These are phyloP conservation scores for Malacoraja senta DNA, from an alignment of 2,797 vertebrate genomes.

Conservation along the genomic window DNA sequence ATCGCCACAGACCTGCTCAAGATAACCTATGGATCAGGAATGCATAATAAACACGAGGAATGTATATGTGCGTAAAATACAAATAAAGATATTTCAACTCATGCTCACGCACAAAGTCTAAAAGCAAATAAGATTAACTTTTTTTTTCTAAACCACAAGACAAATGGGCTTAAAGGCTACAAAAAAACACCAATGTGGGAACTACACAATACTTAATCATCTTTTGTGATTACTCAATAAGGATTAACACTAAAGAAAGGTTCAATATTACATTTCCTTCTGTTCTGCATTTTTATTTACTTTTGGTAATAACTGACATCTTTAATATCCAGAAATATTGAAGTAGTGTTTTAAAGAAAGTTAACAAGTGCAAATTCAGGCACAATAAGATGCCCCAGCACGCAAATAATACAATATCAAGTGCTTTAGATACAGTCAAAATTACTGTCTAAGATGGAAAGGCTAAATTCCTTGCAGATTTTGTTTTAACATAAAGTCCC, in stretches of 20 bases:
- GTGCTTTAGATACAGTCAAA: constrained; percentile 75
- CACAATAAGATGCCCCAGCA: constrained; percentile 69
- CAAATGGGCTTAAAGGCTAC: constrained; percentile 72
- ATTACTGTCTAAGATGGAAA: constrained; percentile 65
- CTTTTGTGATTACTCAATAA: constrained; percentile 73
- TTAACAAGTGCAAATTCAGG: constrained; percentile 75
- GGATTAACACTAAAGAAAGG: constrained; percentile 69
- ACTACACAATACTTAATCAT: constrained; percentile 75
- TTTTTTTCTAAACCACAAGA: constrained; percentile 65
- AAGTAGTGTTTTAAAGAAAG: constrained; percentile 67
- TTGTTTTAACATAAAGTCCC: constrained; percentile 72
- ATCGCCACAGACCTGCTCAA: constrained; percentile 28
- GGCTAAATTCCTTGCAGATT: constrained; percentile 72
- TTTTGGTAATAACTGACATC: constrained; percentile 79
- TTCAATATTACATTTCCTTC: constrained; percentile 75
- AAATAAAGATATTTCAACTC: constrained; percentile 34
- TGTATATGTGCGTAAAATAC: constrained; percentile 17
- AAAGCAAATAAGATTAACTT: constrained; percentile 48
- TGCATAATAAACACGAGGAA: constrained; percentile 35
- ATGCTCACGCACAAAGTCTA: constrained; percentile 12
- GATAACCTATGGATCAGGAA: constrained; percentile 38
- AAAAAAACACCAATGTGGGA: constrained; percentile 59
- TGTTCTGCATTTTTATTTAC: constrained; percentile 77
- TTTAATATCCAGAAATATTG: constrained; percentile 84
- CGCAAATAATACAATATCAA: constrained; percentile 80